Conservation (phyloP, 2,888 invertebrate species). For the Parnassius mnemosyne region DNA sequence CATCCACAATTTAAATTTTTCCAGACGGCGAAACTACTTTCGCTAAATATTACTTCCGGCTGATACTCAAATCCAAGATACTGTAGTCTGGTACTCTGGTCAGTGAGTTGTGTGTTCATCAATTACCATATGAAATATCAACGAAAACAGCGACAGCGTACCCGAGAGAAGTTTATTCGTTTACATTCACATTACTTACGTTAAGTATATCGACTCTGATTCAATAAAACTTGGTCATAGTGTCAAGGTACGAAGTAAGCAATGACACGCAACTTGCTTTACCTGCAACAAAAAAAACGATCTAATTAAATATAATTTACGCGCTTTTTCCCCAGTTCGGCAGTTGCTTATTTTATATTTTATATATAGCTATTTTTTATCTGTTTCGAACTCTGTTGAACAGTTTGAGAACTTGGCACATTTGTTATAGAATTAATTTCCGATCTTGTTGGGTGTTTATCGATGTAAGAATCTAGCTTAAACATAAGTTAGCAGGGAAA, state of each 20-base stretch:
- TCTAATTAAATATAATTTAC: slow-evolving; percentile 24
- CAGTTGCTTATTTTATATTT: not conserved
- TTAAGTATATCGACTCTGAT: slow-evolving; percentile 12
- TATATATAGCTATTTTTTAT: too few relatives aligned
- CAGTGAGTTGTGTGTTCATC: not conserved
- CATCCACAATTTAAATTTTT: too few relatives aligned
- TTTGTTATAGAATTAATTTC: slow-evolving; percentile 10
- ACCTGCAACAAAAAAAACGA: slow-evolving; percentile 31
- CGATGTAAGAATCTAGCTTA: too few relatives aligned
- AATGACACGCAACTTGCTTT: slow-evolving; percentile 16
- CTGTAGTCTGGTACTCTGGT: too few relatives aligned
- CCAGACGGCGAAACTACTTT: too few relatives aligned
- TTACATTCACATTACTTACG: slow-evolving; percentile 2
- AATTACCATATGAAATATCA: not conserved
- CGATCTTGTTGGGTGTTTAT: not conserved
- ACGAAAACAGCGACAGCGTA: slow-evolving; percentile 5
- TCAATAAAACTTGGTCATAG: not conserved
- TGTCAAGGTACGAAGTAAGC: slow-evolving; percentile 17
- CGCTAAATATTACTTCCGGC: too few relatives aligned
- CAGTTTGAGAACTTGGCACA: too few relatives aligned
- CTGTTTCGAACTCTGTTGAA: too few relatives aligned
- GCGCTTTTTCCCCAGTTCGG: slow-evolving; percentile 5
- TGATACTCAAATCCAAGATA: too few relatives aligned
- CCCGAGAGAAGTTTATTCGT: slow-evolving; percentile 1
- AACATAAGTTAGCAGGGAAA: too few relatives aligned